Base-by-base conservation (phyloP, 2,797 vertebrate species). In the Platalea minor region DNA sequence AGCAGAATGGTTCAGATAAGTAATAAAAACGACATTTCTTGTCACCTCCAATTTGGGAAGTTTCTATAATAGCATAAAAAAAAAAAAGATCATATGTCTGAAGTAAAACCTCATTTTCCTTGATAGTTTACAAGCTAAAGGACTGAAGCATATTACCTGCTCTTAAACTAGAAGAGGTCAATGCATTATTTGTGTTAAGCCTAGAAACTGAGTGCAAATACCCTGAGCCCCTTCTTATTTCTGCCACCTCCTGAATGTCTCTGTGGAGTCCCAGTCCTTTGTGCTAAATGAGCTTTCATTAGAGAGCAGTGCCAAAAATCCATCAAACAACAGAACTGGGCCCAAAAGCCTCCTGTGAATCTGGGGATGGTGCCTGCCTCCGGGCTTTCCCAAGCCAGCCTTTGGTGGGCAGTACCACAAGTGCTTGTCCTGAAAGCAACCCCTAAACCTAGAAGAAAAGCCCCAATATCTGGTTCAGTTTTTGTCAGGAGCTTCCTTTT, bases 61-160 rank as follows among this genome's bases (percentile, higher is more conserved):
- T 88, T 91, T 75, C 90, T 89, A 50, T 83, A 88, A 78, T 15
- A 75, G 17, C 61, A 81, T 37, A 11, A 65, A 93, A 85, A 57
- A 21, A 21, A n/a, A 9, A 13, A 60, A 60, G 5, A 72, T 48
- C 31, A 35, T 31, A 51, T 10, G 39, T 63, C 77, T 86, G 21
- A 91, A 85, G 35, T 91, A 92, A 95, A 95, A 41, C 28, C 64
- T 75, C 9, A 19, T 94, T 95, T 93, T 76, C 35, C 35, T 69
- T 59, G 61, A 37, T 75, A 88, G 60, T 56, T 94, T 93, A 80
- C 72, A 89, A 88, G 53, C 24, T 72, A 80, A 65, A 91, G 24
- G 10, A 65, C 48, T 53, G 63, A 82, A 74, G 83, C 90, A 35
- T 70, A 73, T n/a, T 69, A 77, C 57, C 29, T 85, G 28, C 53